Evolutionary conservation across 1,140 invertebrate genomes (phyloP), one percentile per base, ranked within the genome.

Genomic region (Saxidomus purpurata): DNA sequence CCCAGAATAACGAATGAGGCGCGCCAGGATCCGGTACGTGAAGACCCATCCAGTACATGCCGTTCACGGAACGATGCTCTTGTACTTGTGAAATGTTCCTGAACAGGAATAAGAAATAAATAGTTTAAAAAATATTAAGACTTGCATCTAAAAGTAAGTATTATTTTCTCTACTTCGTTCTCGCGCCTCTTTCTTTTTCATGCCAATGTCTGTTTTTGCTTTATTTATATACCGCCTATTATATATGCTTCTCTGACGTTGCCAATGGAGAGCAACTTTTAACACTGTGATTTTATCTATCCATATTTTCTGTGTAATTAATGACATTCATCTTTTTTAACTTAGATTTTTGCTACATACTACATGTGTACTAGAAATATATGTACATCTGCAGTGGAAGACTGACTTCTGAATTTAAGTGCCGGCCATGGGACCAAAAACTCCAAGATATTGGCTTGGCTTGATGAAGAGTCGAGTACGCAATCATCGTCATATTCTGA

Each of bases 11-110:
- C 17, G 1, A 43, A 22, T 25, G 2, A 13, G 71, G 40, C 1
- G 38, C 17, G n/a, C n/a, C n/a, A 0, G 38, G 17, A 22, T 76
- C 71, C 1, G 71, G 71, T 47, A 40, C 71, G 15, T 76, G 71
- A 25, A 76, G 40, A 49, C 71, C 71, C 47, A 25, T 43, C 71
- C 71, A 76, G 40, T 49, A 76, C 1, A 76, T 49, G 49, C 71
- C 40, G 25, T 47, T 36, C n/a, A 36, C 38, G 8, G 71, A 49
- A 13, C 40, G 71, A 28, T 76, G 71, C 0, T 47, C 1, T 25
- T 1, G 22, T 76, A 17, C 3, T n/a, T 40, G 36, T 40, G 19
- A 9, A 13, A n/a, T 4, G 4, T 49, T 76, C 40, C 40, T 38
- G 9, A 13, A 13, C 28, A 69, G 2, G 22, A 55, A 55, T 55